Base-by-base conservation (phyloP, 2,888 invertebrate genomes). In the Chymomyza amoena region DNA sequence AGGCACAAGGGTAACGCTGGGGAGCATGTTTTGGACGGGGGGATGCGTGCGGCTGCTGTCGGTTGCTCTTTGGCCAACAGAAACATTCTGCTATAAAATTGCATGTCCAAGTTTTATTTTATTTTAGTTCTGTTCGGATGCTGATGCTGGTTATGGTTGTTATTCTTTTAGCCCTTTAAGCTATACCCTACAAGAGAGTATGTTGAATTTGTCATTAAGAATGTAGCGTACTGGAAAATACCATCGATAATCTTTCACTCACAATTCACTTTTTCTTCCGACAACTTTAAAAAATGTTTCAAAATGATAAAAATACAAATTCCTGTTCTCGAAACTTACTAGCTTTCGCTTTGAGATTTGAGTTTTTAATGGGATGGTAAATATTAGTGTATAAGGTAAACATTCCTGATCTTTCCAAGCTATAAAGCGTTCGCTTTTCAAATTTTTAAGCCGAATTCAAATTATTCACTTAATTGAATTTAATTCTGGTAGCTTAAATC, bases 71-170 rank as follows among this genome's bases (percentile, higher is more conserved):
- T 25, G 57, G 57, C 57, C 57, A 57, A 18, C 25, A 25, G 18
- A 72, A 78, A 78, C 80, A 85, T 83, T 78, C 83, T 83, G 86
- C 86, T 76, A 85, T 85, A 83, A 85, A 85, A 80, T 81, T 81
- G 85, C 83, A 81, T 81, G 83, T 76, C 76, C 85, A 75, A 70
- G 64, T 79, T 77, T 70, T 77, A 68, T 75, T 76, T 73, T 65
- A 45, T 32, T 32, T 32, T 32, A 9, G 32, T 51, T 56, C 68
- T 18, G 50, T 54, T 61, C 36, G 2, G 16, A 15, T 61, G 45
- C 32, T 36, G 59, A 20, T 45, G 39, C 28, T 65, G 36, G 18
- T 36, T 45, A 45, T 45, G 57, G 18, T 28, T 28, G 25, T 28
- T 57, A 15, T 45, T 57, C 4, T n/a, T 62, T 25, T 7, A 61